These are phyloP conservation scores for Stenurella melanura DNA, from an alignment of 2,888 invertebrate genomes.

Conservation along the genomic window DNA sequence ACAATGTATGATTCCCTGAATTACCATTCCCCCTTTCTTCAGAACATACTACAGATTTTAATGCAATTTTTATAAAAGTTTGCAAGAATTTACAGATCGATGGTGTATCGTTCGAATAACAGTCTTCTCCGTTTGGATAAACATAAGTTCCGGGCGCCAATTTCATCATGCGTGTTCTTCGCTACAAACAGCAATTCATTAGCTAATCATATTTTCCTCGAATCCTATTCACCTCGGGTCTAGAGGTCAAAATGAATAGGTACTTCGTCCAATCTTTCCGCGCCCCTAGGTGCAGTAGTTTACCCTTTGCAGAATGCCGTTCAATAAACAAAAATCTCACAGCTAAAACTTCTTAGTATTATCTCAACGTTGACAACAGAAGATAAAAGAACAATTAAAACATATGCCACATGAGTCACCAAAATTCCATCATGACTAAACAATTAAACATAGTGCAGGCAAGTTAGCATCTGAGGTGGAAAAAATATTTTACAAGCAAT, in stretches of 20 bases:
- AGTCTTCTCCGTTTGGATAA: neutral
- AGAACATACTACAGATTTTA: too few species aligned
- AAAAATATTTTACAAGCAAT: too few species aligned
- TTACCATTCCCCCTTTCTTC: too few species aligned
- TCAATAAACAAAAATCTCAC: neutral
- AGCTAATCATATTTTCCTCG: neutral
- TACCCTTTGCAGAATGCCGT: neutral
- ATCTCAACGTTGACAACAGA: neutral
- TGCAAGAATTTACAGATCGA: too few species aligned
- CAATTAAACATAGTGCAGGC: too few species aligned
- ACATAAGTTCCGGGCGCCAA: neutral
- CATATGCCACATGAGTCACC: neutral
- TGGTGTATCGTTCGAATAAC: neutral
- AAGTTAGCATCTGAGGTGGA: too few species aligned
- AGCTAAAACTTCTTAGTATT: neutral
- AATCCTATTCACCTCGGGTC: neutral
- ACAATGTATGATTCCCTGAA: too few species aligned
- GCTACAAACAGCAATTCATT: too few species aligned
- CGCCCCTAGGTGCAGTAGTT: neutral
- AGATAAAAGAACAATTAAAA: neutral
- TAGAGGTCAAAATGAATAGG: neutral
- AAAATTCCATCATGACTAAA: neutral
- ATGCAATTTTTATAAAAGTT: too few species aligned
- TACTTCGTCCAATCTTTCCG: neutral
- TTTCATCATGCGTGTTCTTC: neutral